phyloP scores from a whole-genome alignment of 2,113 vertebrate genomes.

The Lophura nycthemera region DNA sequence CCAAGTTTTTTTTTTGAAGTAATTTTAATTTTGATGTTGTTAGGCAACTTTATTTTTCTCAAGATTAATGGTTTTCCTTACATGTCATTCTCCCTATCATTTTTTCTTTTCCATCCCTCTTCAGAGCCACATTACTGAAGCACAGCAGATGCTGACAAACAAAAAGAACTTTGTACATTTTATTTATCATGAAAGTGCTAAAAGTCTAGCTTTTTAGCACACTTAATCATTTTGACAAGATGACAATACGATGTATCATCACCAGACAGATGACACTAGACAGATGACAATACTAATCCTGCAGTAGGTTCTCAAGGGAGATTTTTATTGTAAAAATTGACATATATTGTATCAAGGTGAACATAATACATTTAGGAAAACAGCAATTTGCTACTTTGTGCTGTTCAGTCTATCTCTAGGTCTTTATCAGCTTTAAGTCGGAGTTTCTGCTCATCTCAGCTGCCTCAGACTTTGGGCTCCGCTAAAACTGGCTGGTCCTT shows the following conservation, averaged over 20 bases:
- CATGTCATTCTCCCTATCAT: background rate
- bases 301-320: conserved; percentile 45
- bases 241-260: conserved; percentile 45
- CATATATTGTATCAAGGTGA: conserved; percentile 40
- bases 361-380: conserved; percentile 35
- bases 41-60: background rate
- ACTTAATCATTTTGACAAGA: conserved; percentile 67
- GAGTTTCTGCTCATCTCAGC: conserved; percentile 3
- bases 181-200: conserved; percentile 41
- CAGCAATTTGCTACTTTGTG: conserved; percentile 6
- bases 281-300: conserved; percentile 67
- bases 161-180: conserved; percentile 10
- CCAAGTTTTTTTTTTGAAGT: background rate
- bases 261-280: conserved; percentile 50
- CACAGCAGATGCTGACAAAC: background rate
- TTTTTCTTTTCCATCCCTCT: background rate
- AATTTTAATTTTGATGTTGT: background rate
- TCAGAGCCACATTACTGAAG: conserved; percentile 26
- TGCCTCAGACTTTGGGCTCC: background rate
- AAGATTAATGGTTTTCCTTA: background rate
- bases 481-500: conserved; percentile 14
- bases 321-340: conserved; percentile 60
- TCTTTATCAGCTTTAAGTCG: conserved; percentile 29
- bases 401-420: background rate
- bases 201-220: conserved; percentile 46